phyloP scores from a whole-genome alignment of 1,140 invertebrate species.

The Eueides isabella region DNA sequence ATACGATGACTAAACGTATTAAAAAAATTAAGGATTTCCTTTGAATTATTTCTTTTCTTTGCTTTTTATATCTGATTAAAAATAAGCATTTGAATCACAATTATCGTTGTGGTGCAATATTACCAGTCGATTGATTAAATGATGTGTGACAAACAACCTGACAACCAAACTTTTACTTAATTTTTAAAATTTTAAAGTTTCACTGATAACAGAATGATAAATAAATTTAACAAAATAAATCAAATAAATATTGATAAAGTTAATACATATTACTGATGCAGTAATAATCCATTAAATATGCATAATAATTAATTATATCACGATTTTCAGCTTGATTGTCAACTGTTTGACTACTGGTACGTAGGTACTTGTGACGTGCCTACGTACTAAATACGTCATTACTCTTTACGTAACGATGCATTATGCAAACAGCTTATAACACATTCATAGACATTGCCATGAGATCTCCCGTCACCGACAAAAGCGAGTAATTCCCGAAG shows the following conservation, averaged over 20 bases:
- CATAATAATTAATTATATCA: not conserved
- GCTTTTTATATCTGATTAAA: too few relatives aligned
- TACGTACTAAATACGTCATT: conserved; percentile 41
- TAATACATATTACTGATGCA: not conserved
- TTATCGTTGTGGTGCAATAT: too few relatives aligned
- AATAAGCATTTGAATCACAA: too few relatives aligned
- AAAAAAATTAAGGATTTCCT: not conserved
- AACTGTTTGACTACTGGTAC: too few relatives aligned
- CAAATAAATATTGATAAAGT: not conserved
- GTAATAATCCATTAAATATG: conserved; percentile 7
- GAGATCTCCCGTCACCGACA: conserved; percentile 54
- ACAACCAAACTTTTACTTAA: too few relatives aligned
- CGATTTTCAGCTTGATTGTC: too few relatives aligned
- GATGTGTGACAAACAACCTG: too few relatives aligned
- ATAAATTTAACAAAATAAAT: not conserved
- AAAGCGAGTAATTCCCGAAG: conserved; percentile 55
- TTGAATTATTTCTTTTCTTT: not conserved
- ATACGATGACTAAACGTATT: not conserved
- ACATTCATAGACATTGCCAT: conserved; percentile 58
- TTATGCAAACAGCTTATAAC: conserved; percentile 57
- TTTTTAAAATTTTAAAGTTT: too few relatives aligned
- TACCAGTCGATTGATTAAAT: too few relatives aligned
- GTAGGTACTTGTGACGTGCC: not conserved
- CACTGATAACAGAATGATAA: too few relatives aligned
- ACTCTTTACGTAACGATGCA: conserved; percentile 46